Conservation (phyloP, 2,797 vertebrate genomes). For the Aselliscus stoliczkanus region DNA sequence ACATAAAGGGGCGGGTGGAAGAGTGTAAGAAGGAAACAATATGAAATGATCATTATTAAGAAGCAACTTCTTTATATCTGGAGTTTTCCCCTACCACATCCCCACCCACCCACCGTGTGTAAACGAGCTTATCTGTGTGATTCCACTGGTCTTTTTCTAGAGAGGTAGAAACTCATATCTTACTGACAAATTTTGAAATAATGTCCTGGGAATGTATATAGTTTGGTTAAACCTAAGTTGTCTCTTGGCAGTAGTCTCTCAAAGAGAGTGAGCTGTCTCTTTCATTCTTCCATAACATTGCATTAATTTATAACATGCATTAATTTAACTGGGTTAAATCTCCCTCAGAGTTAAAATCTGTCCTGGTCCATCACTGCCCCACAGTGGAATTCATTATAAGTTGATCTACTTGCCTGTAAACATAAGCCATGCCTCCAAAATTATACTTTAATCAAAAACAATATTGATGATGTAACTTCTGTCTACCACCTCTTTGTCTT, state of each 20-base stretch:
- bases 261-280: not conserved
- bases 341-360: not conserved
- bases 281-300: not conserved
- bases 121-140: not conserved
- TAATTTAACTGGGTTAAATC: not conserved
- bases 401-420: not conserved
- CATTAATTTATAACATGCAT: not conserved
- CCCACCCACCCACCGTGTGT: not conserved
- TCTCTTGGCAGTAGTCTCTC: not conserved
- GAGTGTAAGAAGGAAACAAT: not conserved
- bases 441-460: not conserved
- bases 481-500: not conserved
- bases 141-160: not conserved
- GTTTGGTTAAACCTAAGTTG: not conserved
- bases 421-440: not conserved
- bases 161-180: not conserved
- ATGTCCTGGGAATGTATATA: not conserved
- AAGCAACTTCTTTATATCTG: not conserved
- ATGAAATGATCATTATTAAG: not conserved
- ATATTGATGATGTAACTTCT: not conserved
- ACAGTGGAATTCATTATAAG: not conserved
- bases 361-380: not conserved
- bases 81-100: not conserved
- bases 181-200: not conserved
- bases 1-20: not conserved